Evolutionary conservation across 2,113 vertebrate species (phyloP).

Genomic region (Penelope pileata): DNA sequence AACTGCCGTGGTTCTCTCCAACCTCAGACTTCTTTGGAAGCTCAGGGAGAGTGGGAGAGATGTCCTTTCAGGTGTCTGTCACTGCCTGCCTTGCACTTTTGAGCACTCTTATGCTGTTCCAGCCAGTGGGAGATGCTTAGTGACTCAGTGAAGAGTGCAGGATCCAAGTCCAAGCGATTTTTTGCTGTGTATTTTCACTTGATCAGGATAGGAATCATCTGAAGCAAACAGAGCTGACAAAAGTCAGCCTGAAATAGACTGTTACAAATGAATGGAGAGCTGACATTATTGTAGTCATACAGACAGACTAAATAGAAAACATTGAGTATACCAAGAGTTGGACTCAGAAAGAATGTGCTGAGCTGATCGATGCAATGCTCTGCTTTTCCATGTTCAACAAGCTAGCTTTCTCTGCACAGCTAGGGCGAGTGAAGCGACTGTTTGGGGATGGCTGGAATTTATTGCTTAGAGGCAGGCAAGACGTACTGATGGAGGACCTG

Average conservation of each 20-base stretch:
- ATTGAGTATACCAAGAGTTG: not conserved
- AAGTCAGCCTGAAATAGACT: not conserved
- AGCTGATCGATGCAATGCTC: not conserved
- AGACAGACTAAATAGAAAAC: not conserved
- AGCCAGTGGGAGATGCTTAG: not conserved
- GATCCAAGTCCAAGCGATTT: not conserved
- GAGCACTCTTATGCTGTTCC: not conserved
- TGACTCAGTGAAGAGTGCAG: not conserved
- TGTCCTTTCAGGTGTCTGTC: not conserved
- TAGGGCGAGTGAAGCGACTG: not conserved
- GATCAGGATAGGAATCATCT: not conserved
- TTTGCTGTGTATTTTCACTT: not conserved
- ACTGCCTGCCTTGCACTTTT: not conserved
- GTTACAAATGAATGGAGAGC: not conserved
- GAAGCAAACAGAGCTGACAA: not conserved
- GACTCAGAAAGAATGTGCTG: not conserved
- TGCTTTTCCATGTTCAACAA: not conserved
- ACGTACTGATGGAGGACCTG: not conserved
- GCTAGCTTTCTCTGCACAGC: not conserved
- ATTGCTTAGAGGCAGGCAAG: not conserved
- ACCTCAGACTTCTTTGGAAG: not conserved
- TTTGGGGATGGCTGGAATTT: not conserved
- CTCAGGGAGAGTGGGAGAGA: no score
- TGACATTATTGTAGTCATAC: not conserved
- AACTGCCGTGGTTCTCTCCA: not conserved